Conservation (phyloP, 1,140 invertebrate species). For the Campodea augens region DNA sequence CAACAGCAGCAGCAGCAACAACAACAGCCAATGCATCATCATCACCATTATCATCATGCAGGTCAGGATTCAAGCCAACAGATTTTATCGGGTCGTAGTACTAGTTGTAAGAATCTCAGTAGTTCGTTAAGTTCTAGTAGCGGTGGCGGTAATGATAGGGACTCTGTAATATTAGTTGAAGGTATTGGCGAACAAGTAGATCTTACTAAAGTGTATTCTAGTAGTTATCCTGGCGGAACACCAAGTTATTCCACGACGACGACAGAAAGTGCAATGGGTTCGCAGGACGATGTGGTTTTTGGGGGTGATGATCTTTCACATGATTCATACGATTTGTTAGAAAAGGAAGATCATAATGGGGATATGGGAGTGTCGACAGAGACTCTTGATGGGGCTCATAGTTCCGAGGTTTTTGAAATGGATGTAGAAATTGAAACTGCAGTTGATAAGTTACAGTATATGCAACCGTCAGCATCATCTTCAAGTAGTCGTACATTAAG, state of each 20-base stretch:
- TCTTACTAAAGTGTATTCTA: slow-evolving; percentile 50
- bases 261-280: slow-evolving; percentile 9
- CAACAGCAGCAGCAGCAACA: background rate
- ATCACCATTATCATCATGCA: slow-evolving; percentile 9
- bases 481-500: background rate
- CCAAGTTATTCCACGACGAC: slow-evolving; percentile 25
- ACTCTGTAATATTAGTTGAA: background rate
- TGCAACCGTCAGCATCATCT: too few relatives aligned
- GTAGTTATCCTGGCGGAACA: slow-evolving; percentile 61
- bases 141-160: too few relatives aligned
- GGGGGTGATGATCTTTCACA: slow-evolving; percentile 72
- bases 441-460: too few relatives aligned
- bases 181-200: slow-evolving; percentile 19
- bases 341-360: slow-evolving; percentile 22
- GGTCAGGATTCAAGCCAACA: slow-evolving; percentile 9
- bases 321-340: slow-evolving; percentile 68
- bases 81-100: background rate
- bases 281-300: slow-evolving; percentile 22
- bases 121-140: background rate
- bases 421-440: background rate
- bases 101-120: background rate
- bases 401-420: slow-evolving; percentile 1
- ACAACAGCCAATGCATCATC: slow-evolving; percentile 10
- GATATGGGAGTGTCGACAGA: background rate
- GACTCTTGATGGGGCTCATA: background rate